These are phyloP conservation scores for Spilosoma lubricipeda DNA, from an alignment of 2,888 invertebrate genomes.

Conservation along the genomic window DNA sequence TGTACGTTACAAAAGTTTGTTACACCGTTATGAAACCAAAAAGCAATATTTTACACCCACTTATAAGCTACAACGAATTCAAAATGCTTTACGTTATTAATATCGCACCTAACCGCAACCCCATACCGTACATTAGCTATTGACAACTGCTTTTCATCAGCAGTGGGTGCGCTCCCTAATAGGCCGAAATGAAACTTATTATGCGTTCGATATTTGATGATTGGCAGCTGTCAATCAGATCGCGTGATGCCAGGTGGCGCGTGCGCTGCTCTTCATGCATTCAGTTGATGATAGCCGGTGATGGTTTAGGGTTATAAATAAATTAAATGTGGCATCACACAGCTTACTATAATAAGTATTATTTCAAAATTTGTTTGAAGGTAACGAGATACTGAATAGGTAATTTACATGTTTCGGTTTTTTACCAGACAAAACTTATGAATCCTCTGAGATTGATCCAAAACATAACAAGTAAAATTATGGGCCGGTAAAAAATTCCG, in stretches of 20 bases:
- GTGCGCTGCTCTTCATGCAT: constrained; percentile 52
- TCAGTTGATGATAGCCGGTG: constrained; percentile 30
- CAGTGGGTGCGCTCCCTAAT: constrained; percentile 72
- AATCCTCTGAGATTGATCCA: too few relatives aligned
- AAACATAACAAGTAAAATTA: background rate
- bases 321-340: constrained; percentile 28
- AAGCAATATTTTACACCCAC: background rate
- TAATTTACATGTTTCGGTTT: background rate
- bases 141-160: constrained; percentile 64
- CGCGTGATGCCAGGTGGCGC: constrained; percentile 77
- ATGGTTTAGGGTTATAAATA: constrained; percentile 11
- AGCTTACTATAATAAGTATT: background rate
- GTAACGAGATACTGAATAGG: background rate
- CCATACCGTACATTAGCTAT: constrained; percentile 56
- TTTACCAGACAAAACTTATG: too few relatives aligned
- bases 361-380: background rate
- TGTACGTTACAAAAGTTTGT: background rate
- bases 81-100: background rate
- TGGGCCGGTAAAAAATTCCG: too few relatives aligned
- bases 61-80: background rate
- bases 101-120: constrained; percentile 1
- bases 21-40: background rate
- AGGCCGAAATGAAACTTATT: constrained; percentile 77
- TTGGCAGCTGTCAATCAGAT: constrained; percentile 83
- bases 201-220: constrained; percentile 74